phyloP scores from a whole-genome alignment of 2,797 vertebrate species.

The Sebastes iracundus region DNA sequence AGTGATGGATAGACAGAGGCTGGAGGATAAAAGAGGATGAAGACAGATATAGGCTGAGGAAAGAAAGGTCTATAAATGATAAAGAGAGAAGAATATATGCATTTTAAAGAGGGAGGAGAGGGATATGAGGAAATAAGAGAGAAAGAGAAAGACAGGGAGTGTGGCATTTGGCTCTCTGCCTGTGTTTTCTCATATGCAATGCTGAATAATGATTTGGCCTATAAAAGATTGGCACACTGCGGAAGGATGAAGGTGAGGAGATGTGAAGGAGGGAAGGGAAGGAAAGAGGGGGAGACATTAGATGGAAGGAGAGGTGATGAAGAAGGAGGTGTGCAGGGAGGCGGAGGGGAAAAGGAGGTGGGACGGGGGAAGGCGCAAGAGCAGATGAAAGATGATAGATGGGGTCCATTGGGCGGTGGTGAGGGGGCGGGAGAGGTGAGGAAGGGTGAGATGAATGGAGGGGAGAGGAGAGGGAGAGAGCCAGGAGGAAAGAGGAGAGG shows the following conservation, averaged over 20 bases:
- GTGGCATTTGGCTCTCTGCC: slow-evolving; percentile 40
- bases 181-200: slow-evolving; percentile 46
- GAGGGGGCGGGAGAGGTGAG: slow-evolving; percentile 26
- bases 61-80: slow-evolving; percentile 27
- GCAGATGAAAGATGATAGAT: slow-evolving; percentile 70
- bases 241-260: slow-evolving; percentile 22
- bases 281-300: slow-evolving; percentile 13
- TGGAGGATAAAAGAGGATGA: slow-evolving; percentile 21
- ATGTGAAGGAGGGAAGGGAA: neutral
- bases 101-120: slow-evolving; percentile 19
- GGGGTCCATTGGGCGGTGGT: slow-evolving; percentile 37
- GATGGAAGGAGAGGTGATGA: slow-evolving; percentile 2
- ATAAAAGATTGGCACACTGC: slow-evolving; percentile 32
- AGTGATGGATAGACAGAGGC: slow-evolving; percentile 34
- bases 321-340: neutral
- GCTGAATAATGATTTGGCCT: slow-evolving; percentile 58
- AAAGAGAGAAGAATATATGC: slow-evolving; percentile 23
- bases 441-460: slow-evolving; percentile 42
- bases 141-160: neutral
- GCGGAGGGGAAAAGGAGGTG: slow-evolving; percentile 11
- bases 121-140: neutral
- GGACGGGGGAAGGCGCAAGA: slow-evolving; percentile 28
- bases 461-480: slow-evolving; percentile 27
- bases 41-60: slow-evolving; percentile 19
- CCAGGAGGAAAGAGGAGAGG: slow-evolving; percentile 53